These are phyloP conservation scores for Tamandua tetradactyla DNA, from an alignment of 2,797 vertebrate species.

Conservation along the genomic window DNA sequence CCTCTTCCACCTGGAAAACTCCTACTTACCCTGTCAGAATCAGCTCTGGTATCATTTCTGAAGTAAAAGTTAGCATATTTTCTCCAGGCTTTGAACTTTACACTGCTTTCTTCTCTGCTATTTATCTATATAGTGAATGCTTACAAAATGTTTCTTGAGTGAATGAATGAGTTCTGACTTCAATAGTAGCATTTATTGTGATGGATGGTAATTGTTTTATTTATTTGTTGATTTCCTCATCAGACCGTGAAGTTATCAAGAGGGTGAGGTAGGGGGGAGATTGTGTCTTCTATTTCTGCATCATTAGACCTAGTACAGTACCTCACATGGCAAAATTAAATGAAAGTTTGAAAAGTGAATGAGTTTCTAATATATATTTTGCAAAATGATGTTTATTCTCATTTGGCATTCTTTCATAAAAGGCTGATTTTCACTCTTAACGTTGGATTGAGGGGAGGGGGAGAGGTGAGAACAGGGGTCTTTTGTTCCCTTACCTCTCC, in stretches of 20 bases:
- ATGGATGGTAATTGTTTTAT: not conserved
- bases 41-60: not conserved
- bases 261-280: not conserved
- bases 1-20: not conserved
- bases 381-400: not conserved
- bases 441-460: not conserved
- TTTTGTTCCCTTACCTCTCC: not conserved
- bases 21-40: not conserved
- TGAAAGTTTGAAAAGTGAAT: not conserved
- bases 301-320: not conserved
- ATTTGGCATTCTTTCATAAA: not conserved
- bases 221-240: not conserved
- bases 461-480: not conserved
- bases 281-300: not conserved
- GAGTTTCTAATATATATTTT: constrained; percentile 12
- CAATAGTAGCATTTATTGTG: not conserved
- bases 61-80: not conserved
- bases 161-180: not conserved
- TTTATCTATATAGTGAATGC: not conserved
- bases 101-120: not conserved
- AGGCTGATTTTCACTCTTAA: not conserved
- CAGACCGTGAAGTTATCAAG: not conserved
- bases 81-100: not conserved
- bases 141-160: constrained; percentile 23
- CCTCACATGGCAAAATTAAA: not conserved